A percentile compares a stretch with the other conserved stretches of the same genome.
phyloP scores from a whole-genome alignment of 2,888 invertebrate species.

The Arenicola marina region DNA sequence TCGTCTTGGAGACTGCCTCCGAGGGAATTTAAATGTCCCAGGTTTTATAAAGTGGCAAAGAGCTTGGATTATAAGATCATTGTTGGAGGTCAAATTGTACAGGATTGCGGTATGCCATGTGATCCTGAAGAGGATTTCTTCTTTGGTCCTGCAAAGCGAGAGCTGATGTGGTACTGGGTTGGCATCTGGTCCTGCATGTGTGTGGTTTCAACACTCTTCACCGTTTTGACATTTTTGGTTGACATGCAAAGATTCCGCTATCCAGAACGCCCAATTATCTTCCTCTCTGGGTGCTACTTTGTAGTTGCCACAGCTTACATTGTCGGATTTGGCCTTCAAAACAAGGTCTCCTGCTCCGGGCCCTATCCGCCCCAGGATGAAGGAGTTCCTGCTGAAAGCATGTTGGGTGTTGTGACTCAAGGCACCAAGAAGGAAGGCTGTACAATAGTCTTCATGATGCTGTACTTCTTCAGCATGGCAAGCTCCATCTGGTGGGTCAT shows the following conservation, averaged over 20 bases:
- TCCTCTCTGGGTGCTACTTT: conserved; percentile 92
- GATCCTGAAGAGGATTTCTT: conserved; percentile 76
- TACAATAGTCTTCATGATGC: conserved; percentile 93
- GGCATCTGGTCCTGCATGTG: conserved; percentile 92
- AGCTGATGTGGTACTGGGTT: conserved; percentile 88
- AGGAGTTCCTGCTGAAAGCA: conserved; percentile 3
- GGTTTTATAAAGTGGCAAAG: conserved; percentile 9
- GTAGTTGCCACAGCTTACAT: conserved; percentile 90
- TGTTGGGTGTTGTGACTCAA: conserved; percentile 66
- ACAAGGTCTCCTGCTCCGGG: conserved; percentile 61
- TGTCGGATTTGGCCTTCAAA: conserved; percentile 65
- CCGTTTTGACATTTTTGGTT: conserved; percentile 80
- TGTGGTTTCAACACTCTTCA: conserved; percentile 85
- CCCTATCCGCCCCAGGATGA: conserved; percentile 37
- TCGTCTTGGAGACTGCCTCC: neutral
- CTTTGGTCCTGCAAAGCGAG: conserved; percentile 79
- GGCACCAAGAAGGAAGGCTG: conserved; percentile 70
- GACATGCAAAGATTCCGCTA: conserved; percentile 95
- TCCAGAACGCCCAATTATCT: conserved; percentile 97
- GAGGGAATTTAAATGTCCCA: conserved; percentile 7
- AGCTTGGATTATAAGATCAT: conserved; percentile 26
- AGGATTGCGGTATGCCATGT: conserved; percentile 73
- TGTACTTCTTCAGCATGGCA: conserved; percentile 91
- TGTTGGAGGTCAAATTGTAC: conserved; percentile 25
- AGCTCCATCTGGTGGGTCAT: conserved; percentile 97